Conservation (phyloP, 2,113 vertebrate genomes). For the Prolemur simus region DNA sequence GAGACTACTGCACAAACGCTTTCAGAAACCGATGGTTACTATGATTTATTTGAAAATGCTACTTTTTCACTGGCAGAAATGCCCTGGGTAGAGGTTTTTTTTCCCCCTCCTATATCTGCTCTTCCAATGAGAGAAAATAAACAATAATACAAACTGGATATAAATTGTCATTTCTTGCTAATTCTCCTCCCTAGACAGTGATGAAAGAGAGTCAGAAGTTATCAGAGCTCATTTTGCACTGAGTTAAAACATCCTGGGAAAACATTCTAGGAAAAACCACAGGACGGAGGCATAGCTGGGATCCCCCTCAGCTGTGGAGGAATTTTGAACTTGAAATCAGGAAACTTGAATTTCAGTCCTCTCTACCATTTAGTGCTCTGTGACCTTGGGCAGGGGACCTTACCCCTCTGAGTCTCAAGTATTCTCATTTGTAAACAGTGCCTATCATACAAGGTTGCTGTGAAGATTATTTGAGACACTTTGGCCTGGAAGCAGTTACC, state of each 20-base stretch:
- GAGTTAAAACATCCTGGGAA: background rate
- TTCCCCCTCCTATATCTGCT: background rate
- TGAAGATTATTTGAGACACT: background rate
- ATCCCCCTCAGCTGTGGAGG: background rate
- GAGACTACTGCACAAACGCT: background rate
- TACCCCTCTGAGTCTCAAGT: background rate
- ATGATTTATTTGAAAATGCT: background rate
- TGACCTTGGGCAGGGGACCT: background rate
- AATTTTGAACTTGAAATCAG: background rate
- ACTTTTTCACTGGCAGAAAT: background rate
- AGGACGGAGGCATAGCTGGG: background rate
- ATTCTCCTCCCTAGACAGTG: background rate
- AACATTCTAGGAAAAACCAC: background rate
- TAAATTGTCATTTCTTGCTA: background rate
- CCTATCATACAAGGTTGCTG: background rate
- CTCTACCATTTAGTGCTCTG: background rate
- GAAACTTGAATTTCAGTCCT: background rate
- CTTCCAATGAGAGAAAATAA: background rate
- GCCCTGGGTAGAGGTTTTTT: background rate
- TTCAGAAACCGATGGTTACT: background rate
- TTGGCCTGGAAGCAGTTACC: background rate
- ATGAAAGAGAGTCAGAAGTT: background rate
- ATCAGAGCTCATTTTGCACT: background rate
- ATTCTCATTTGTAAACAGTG: background rate
- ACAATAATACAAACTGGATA: background rate